Percentiles rank a stretch among this genome's conserved stretches.
These are phyloP conservation scores for Zeugodacus cucurbitae DNA, from an alignment of 1,140 invertebrate genomes.

Conservation along the genomic window DNA sequence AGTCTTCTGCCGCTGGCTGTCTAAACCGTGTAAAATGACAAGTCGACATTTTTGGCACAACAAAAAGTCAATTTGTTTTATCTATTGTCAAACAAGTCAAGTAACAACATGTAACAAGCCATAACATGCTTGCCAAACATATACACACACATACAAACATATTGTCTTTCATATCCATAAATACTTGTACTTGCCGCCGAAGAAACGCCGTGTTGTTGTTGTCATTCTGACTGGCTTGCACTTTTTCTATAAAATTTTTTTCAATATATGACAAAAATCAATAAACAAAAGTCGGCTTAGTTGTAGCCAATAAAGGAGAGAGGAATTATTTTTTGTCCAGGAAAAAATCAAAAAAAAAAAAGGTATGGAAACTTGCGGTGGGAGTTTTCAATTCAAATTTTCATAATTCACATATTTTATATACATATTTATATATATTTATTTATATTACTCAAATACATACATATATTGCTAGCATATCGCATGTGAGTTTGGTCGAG, in stretches of 20 bases:
- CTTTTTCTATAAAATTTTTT: neutral
- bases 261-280: neutral
- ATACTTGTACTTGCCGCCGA: neutral
- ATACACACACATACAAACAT: constrained; percentile 44
- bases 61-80: constrained; percentile 66
- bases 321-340: neutral
- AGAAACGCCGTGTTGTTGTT: neutral
- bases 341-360: neutral
- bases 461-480: neutral
- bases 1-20: neutral
- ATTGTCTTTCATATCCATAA: neutral
- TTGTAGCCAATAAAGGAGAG: neutral
- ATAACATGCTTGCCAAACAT: constrained; percentile 47
- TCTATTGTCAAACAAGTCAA: constrained; percentile 64
- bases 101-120: constrained; percentile 47
- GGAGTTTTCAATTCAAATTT: neutral
- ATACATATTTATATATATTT: neutral
- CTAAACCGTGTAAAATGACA: neutral
- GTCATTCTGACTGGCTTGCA: neutral
- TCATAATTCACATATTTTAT: neutral
- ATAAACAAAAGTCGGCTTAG: neutral
- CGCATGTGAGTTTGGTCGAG: constrained; percentile 47
- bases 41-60: constrained; percentile 64
- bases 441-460: neutral
- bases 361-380: neutral